Percentiles rank a stretch among this genome's conserved stretches.
Conservation (phyloP, 1,140 invertebrate species). For the Elymnias hypermnestra region DNA sequence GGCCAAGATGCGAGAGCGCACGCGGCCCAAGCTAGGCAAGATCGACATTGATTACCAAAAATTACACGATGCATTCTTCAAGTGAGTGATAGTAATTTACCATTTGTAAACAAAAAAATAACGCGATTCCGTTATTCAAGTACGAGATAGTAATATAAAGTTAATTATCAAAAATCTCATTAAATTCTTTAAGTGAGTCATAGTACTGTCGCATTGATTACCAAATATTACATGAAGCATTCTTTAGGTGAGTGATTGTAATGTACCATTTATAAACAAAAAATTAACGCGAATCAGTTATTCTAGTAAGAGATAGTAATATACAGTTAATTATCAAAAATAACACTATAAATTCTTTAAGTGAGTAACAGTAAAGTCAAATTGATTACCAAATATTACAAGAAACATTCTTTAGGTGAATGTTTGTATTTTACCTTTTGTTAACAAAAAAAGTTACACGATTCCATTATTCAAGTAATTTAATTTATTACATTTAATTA, state of each 20-base stretch:
- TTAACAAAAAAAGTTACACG: too few relatives aligned
- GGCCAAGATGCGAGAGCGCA: constrained; percentile 98
- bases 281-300: too few relatives aligned
- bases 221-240: constrained; percentile 99
- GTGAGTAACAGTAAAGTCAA: too few relatives aligned
- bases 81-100: constrained; percentile 69
- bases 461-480: not conserved
- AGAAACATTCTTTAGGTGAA: constrained; percentile 97
- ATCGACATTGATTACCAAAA: constrained; percentile 99
- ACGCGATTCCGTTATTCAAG: too few relatives aligned
- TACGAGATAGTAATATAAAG: not conserved
- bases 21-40: constrained; percentile 98
- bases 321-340: too few relatives aligned
- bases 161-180: too few relatives aligned
- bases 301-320: not conserved
- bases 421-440: constrained; percentile 3
- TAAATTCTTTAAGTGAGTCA: too few relatives aligned
- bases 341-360: too few relatives aligned
- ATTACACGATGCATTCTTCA: constrained; percentile 99
- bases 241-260: constrained; percentile 87
- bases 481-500: too few relatives aligned
- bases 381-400: constrained; percentile 99
- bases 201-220: too few relatives aligned
- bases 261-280: too few relatives aligned
- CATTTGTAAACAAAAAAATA: too few relatives aligned